phyloP scores from a whole-genome alignment of 1,140 invertebrate species.

The Aphelinus certus region DNA sequence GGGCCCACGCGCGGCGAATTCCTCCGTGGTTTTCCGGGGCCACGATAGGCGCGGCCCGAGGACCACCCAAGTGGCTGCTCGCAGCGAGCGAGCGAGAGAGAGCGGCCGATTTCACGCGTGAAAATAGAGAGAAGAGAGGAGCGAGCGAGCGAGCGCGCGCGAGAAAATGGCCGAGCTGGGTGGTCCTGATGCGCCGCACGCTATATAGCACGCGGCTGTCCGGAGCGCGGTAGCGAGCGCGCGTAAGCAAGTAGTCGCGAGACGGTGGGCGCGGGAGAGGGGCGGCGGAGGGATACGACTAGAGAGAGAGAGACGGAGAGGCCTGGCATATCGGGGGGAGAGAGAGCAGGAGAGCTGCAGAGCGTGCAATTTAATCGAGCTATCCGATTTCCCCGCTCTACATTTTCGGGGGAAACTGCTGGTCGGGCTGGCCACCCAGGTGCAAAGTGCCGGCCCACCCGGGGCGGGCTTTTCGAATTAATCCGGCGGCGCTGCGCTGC shows the following conservation, averaged over 20 bases:
- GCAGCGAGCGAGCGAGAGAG: no score
- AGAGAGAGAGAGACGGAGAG: constrained; percentile 4
- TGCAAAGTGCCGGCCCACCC: not conserved
- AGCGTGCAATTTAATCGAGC: not conserved
- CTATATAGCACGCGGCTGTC: no score
- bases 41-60: constrained; percentile 20
- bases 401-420: no score
- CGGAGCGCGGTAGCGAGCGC: no score
- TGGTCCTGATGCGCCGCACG: no score
- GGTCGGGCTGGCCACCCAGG: not conserved
- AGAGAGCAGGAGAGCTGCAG: constrained; percentile 6
- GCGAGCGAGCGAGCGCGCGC: no score
- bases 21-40: no score
- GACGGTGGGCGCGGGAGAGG: not conserved
- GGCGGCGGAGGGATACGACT: constrained; percentile 23
- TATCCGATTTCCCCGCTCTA: no score
- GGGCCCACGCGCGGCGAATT: not conserved
- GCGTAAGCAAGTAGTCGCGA: no score
- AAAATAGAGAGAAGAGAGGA: no score
- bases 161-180: no score
- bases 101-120: no score
- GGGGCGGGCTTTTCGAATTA: constrained; percentile 34
- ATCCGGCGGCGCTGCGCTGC: constrained; percentile 15
- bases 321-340: not conserved
- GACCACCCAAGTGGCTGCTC: constrained; percentile 25